These are phyloP conservation scores for Agrotis segetum DNA, from an alignment of 2,888 invertebrate species.

Conservation along the genomic window DNA sequence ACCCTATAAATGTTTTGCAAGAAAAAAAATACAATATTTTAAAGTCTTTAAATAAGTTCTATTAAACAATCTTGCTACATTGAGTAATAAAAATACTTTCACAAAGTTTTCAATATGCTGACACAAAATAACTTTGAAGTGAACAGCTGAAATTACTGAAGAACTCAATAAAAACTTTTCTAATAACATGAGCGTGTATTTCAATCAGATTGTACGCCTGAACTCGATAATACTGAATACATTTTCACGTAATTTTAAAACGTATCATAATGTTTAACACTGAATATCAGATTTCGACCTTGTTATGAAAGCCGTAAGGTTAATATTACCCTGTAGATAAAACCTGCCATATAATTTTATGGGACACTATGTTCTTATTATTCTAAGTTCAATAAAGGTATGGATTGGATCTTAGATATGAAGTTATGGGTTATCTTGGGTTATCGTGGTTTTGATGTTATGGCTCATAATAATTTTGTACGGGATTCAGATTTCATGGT, in stretches of 20 bases:
- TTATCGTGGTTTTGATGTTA: conserved; percentile 38
- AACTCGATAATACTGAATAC: conserved; percentile 42
- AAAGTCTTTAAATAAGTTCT: not conserved
- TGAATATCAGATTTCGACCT: conserved; percentile 60
- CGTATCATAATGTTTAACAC: conserved; percentile 30
- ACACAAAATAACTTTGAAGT: conserved; percentile 16
- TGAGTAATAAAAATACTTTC: not conserved
- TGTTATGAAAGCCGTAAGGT: conserved; percentile 58
- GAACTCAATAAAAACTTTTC: conserved; percentile 40
- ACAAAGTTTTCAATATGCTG: not conserved
- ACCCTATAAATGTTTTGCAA: no score
- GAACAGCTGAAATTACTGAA: conserved; percentile 1
- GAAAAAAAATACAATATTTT: not conserved
- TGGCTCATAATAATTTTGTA: conserved; percentile 18
- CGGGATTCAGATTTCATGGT: not conserved
- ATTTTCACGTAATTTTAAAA: conserved; percentile 57
- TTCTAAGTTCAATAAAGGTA: conserved; percentile 66
- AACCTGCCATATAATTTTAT: conserved; percentile 69
- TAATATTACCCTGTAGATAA: conserved; percentile 56
- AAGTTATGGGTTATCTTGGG: conserved; percentile 46
- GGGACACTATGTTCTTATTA: conserved; percentile 64
- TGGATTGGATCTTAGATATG: conserved; percentile 51
- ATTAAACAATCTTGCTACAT: not conserved
- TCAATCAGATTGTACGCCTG: conserved; percentile 55
- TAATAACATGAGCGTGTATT: conserved; percentile 43